These are phyloP conservation scores for Lepus americanus DNA, from an alignment of 2,113 vertebrate genomes.

Conservation along the genomic window DNA sequence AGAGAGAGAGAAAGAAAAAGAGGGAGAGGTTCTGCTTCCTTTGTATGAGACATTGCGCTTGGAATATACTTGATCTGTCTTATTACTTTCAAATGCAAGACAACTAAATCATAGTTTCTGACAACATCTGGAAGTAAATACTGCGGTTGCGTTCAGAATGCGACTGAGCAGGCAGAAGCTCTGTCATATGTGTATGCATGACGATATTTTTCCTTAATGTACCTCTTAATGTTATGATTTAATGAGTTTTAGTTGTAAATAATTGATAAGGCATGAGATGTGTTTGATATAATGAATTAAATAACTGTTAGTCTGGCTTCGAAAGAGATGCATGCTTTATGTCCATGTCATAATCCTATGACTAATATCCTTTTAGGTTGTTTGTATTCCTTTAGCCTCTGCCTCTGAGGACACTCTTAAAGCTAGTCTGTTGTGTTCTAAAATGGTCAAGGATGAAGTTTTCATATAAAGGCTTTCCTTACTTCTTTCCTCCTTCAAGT, in stretches of 20 bases:
- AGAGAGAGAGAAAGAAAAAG: too few species aligned
- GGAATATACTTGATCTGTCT: neutral
- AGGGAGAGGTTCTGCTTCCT: neutral
- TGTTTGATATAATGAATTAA: neutral
- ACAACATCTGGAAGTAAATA: neutral
- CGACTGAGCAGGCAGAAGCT: neutral
- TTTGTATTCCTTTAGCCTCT: neutral
- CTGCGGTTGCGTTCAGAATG: neutral
- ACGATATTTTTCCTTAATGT: neutral
- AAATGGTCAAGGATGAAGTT: neutral
- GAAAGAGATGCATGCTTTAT: neutral
- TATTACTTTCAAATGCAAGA: neutral
- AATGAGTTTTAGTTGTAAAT: constrained; percentile 8
- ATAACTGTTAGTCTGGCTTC: neutral
- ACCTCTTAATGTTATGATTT: neutral
- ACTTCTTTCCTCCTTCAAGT: too few species aligned
- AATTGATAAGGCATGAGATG: neutral
- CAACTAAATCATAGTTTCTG: neutral
- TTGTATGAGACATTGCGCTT: neutral
- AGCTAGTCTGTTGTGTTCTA: neutral
- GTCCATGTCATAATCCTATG: neutral
- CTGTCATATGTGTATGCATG: neutral
- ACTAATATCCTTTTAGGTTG: neutral
- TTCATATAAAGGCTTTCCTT: neutral
- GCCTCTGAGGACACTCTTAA: neutral